phyloP scores from a whole-genome alignment of 2,888 invertebrate genomes.

The Melanophora roralis region DNA sequence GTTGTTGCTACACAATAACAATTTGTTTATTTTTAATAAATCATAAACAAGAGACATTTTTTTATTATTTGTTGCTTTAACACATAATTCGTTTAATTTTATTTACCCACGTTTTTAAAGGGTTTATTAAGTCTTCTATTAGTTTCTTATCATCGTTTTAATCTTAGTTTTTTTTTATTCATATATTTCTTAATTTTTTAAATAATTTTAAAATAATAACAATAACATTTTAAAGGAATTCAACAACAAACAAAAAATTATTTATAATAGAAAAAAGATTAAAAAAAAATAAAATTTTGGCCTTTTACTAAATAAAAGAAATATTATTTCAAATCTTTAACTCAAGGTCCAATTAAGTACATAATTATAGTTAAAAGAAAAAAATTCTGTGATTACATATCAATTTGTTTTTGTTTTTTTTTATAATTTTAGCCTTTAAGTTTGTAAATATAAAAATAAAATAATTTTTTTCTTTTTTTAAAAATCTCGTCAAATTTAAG shows the following conservation, averaged over 20 bases:
- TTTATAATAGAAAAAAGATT: conserved; percentile 11
- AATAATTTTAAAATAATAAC: conserved; percentile 6
- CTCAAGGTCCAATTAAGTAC: conserved; percentile 50
- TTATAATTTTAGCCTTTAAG: conserved; percentile 42
- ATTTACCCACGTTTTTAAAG: too few relatives aligned
- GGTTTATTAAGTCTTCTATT: too few relatives aligned
- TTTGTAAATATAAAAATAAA: conserved; percentile 29
- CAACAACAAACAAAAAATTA: conserved; percentile 15
- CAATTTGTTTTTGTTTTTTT: conserved; percentile 50
- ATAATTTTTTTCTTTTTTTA: neutral
- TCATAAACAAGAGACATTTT: conserved; percentile 36
- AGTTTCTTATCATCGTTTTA: conserved; percentile 8
- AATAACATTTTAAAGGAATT: conserved; percentile 8
- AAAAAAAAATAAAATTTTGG: conserved; percentile 2
- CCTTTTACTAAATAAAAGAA: conserved; percentile 29
- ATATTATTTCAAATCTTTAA: conserved; percentile 42
- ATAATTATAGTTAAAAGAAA: conserved; percentile 13
- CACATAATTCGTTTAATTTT: conserved; percentile 2
- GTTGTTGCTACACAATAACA: conserved; percentile 47
- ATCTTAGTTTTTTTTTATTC: neutral
- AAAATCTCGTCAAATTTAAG: neutral
- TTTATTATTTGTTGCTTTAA: conserved; percentile 14
- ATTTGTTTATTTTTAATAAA: conserved; percentile 33
- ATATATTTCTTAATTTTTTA: neutral
- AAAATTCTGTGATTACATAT: conserved; percentile 58